Evolutionary conservation across 1,140 invertebrate genomes (phyloP).

Genomic region (Mamestra configurata): DNA sequence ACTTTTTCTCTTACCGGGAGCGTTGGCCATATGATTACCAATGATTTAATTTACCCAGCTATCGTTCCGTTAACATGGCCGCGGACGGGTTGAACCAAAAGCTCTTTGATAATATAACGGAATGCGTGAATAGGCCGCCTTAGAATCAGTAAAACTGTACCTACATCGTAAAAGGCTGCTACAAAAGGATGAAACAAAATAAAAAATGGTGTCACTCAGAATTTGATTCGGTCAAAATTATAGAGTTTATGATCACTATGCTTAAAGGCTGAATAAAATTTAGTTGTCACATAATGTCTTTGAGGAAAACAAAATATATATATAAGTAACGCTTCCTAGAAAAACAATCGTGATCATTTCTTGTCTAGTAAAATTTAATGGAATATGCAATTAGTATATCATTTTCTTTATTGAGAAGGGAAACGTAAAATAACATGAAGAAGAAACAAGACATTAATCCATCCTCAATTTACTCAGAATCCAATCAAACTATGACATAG

Average conservation of each 20-base stretch:
- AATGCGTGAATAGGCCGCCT: too few relatives aligned
- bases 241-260: too few relatives aligned
- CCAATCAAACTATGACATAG: not conserved
- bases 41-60: slow-evolving; percentile 36
- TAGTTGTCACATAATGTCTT: too few relatives aligned
- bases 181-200: too few relatives aligned
- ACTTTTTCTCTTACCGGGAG: not conserved
- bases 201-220: not conserved
- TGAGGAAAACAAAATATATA: too few relatives aligned
- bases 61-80: not conserved
- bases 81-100: slow-evolving; percentile 8
- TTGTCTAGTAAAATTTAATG: too few relatives aligned
- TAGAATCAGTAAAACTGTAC: slow-evolving; percentile 3
- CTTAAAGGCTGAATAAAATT: too few relatives aligned
- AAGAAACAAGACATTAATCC: not conserved
- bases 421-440: not conserved
- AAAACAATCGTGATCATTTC: too few relatives aligned
- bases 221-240: too few relatives aligned
- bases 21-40: not conserved
- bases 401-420: not conserved
- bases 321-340: too few relatives aligned
- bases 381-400: too few relatives aligned
- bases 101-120: slow-evolving; percentile 26
- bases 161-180: too few relatives aligned
- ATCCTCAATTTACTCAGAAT: not conserved